Evolutionary conservation across 2,797 vertebrate genomes (phyloP), one percentile per base, ranked within the genome.

Genomic region (Pachyuromys duprasi): DNA sequence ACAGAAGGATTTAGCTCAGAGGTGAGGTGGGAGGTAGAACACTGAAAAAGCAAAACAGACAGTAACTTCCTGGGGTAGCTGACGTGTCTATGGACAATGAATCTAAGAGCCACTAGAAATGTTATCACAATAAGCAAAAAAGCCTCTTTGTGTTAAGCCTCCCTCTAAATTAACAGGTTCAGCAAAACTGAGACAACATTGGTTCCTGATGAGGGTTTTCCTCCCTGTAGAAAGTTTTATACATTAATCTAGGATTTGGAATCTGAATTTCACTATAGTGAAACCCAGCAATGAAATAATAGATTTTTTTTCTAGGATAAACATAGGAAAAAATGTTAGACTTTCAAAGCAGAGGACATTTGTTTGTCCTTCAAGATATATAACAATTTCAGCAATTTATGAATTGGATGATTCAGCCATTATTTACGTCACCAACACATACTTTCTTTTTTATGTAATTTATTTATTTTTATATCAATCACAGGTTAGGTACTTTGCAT

Each of bases 261-360:
- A 65, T 70, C 15, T 72, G 72, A 63, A 63, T 69, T 88, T 90
- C 24, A 69, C 82, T 94, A 67, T 39, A 22, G 6, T 72, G 15
- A 80, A 39, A 80, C 7, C 45, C 11, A 90, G 33, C 17, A 84
- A 20, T 60, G 14, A 83, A 94, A 17, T 62, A 18, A 57, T 65
- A 63, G 49, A 14, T 26, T n/a, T 86, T 55, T 83, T 79, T 55
- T 86, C 22, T 92, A 33, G 49, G 55, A 15, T 84, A 92, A 86
- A 75, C 42, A 74, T 75, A 60, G 33, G 57, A 22, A 49, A 20
- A 80, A 72, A 86, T 67, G 17, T 18, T 88, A 31, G 81, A 57
- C 45, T 89, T 90, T 92, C 33, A 96, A 75, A 80, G 22, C 74
- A 79, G 72, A 94, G 31, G 14, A n/a, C 17, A 89, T 55, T 55